These are phyloP conservation scores for Coecobrya sp. DNA, from an alignment of 2,888 invertebrate genomes.

Conservation along the genomic window DNA sequence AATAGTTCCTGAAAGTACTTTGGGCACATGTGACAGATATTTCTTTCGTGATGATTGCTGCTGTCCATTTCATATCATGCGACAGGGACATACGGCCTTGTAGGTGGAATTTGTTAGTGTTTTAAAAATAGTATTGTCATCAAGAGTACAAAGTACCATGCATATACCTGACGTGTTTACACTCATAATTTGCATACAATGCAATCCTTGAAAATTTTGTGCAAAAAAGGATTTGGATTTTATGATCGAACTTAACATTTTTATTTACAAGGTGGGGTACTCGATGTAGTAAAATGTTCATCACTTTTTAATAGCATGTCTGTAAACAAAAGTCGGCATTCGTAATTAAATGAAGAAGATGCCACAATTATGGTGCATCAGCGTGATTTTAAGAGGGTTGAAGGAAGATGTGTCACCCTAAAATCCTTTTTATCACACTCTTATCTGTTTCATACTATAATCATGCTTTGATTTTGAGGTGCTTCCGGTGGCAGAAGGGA, in stretches of 20 bases:
- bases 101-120: not conserved
- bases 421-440: not conserved
- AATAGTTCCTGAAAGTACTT: conserved; percentile 32
- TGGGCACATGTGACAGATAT: conserved; percentile 13
- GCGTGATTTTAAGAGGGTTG: not conserved
- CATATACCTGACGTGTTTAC: too few relatives aligned
- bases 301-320: conserved; percentile 24
- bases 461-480: not conserved
- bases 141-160: too few relatives aligned
- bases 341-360: conserved; percentile 50
- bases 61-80: not conserved
- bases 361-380: not conserved
- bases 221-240: conserved; percentile 18
- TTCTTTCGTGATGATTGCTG: not conserved
- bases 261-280: not conserved
- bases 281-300: not conserved
- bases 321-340: not conserved
- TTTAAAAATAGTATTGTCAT: not conserved
- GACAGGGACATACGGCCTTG: not conserved
- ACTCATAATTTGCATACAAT: conserved; percentile 1
- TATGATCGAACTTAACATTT: not conserved
- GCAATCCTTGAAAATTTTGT: conserved; percentile 42
- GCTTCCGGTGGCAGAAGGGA: not conserved
- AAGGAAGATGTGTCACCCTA: not conserved
- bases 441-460: not conserved